Percentiles rank a stretch among this genome's conserved stretches.
Conservation (phyloP, 2,888 invertebrate genomes). For the Lobophora halterata region DNA sequence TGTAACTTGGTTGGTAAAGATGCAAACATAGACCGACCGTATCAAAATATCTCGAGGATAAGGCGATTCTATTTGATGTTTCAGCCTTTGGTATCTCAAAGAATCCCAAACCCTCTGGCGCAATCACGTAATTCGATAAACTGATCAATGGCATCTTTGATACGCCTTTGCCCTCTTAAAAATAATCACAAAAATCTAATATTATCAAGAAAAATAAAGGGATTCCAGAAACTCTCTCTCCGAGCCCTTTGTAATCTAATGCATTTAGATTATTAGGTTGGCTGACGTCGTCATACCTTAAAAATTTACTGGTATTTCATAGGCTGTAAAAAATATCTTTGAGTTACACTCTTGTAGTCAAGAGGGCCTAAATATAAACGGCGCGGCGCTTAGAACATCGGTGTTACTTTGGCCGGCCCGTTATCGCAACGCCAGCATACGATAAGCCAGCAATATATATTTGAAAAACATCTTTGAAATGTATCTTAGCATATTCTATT, state of each 20-base stretch:
- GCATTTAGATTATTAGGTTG: slow-evolving; percentile 72
- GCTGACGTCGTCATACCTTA: slow-evolving; percentile 58
- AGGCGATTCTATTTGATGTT: too few relatives aligned
- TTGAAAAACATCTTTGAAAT: too few relatives aligned
- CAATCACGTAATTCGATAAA: slow-evolving; percentile 53
- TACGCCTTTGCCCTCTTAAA: slow-evolving; percentile 54
- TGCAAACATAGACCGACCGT: too few relatives aligned
- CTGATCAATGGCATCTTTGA: slow-evolving; percentile 52
- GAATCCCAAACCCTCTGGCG: slow-evolving; percentile 27
- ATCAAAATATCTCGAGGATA: too few relatives aligned
- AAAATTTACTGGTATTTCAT: slow-evolving; percentile 51
- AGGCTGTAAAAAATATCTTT: slow-evolving; percentile 21
- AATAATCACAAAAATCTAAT: slow-evolving; percentile 67
- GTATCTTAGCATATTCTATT: too few relatives aligned
- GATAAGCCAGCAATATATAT: too few relatives aligned
- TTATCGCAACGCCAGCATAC: too few relatives aligned
- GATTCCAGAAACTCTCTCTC: slow-evolving; percentile 43
- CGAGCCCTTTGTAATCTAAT: slow-evolving; percentile 67
- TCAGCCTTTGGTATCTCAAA: slow-evolving; percentile 14
- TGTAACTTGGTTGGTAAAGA: too few relatives aligned
- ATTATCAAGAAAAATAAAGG: slow-evolving; percentile 62
- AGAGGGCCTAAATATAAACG: too few relatives aligned
- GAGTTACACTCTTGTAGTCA: too few relatives aligned
- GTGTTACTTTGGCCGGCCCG: too few relatives aligned
- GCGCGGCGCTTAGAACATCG: too few relatives aligned